Evolutionary conservation across 2,113 vertebrate species (phyloP).

Genomic region (Tragelaphus imberbis): DNA sequence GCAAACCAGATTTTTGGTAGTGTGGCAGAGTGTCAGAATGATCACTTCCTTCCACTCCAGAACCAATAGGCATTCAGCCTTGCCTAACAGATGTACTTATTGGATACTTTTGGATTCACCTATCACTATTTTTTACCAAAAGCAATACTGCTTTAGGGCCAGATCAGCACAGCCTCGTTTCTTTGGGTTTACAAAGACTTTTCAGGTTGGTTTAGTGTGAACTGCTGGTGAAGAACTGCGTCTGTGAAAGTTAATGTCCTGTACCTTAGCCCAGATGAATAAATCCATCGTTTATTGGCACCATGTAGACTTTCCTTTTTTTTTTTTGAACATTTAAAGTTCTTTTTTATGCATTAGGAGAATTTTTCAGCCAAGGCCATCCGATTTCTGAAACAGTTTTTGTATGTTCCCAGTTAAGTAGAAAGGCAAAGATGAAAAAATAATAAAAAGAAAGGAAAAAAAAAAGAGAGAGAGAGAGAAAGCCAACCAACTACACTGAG

Average conservation of each 20-base stretch:
- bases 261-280: constrained; percentile 32
- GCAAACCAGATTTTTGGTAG: constrained; percentile 49
- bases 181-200: constrained; percentile 42
- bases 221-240: constrained; percentile 38
- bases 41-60: constrained; percentile 50
- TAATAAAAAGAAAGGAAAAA: constrained; percentile 35
- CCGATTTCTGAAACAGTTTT: constrained; percentile 69
- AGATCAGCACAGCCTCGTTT: constrained; percentile 30
- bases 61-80: constrained; percentile 35
- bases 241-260: constrained; percentile 38
- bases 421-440: constrained; percentile 58
- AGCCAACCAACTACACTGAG: constrained; percentile 35
- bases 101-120: neutral
- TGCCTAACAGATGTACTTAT: constrained; percentile 8
- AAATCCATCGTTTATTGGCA: constrained; percentile 47
- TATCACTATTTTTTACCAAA: constrained; percentile 13
- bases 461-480: neutral
- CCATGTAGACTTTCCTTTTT: constrained; percentile 50
- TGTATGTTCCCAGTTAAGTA: constrained; percentile 64
- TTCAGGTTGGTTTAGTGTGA: constrained; percentile 17
- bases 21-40: constrained; percentile 49
- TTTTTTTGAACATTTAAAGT: constrained; percentile 52
- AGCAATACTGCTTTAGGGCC: constrained; percentile 5
- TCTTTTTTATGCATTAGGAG: constrained; percentile 48
- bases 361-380: constrained; percentile 56